A percentile compares a stretch with the other conserved stretches of the same genome.
Conservation (phyloP, 2,797 vertebrate species). For the Taeniopygia guttata region DNA sequence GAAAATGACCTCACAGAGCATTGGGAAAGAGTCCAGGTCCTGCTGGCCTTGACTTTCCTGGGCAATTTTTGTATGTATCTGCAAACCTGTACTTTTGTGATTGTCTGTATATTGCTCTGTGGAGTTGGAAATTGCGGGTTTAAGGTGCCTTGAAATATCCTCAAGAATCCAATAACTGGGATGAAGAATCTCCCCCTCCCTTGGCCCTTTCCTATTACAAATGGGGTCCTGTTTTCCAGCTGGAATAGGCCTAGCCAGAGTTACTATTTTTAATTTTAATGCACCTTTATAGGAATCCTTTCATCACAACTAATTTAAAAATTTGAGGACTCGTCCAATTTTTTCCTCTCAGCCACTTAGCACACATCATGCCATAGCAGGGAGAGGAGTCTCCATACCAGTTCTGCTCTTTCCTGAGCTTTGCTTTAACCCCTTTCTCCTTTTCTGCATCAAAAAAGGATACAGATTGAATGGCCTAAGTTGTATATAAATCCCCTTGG, state of each 20-base stretch:
- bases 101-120: rapidly evolving
- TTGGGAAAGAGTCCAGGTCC: background rate
- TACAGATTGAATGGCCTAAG: background rate
- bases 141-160: background rate
- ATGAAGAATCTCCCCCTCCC: background rate
- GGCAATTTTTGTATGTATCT: background rate
- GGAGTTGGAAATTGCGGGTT: background rate
- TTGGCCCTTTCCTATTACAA: background rate
- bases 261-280: background rate
- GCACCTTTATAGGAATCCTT: background rate
- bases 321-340: background rate
- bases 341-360: background rate
- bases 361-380: background rate
- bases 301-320: background rate
- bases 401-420: background rate
- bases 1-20: background rate
- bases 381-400: background rate
- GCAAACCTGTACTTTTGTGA: background rate
- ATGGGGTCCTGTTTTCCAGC: background rate
- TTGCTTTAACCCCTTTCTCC: background rate
- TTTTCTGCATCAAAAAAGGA: background rate
- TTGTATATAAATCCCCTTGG: background rate
- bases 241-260: background rate
- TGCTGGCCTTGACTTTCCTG: background rate
- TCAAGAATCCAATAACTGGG: rapidly evolving